Base-by-base conservation (phyloP, 2,888 invertebrate genomes). In the Zootermopsis nevadensis region DNA sequence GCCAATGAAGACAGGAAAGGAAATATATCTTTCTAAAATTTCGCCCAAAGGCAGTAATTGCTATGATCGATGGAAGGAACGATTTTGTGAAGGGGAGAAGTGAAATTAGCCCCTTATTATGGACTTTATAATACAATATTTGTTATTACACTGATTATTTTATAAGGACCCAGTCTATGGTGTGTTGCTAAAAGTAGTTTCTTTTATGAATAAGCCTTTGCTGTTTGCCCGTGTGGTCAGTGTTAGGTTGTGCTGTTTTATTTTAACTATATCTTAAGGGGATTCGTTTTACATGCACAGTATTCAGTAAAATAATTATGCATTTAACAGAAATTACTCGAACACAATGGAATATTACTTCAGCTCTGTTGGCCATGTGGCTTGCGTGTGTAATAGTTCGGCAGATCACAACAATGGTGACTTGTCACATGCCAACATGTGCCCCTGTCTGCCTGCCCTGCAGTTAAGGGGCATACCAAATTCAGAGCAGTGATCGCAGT, bases 41-140 rank as follows among this genome's bases (percentile, higher is more conserved):
- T 72, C 42, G 81, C 72, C 81, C 53, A 66, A 48, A 69, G 72
- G 31, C 31, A 81, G 31, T 31, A 81, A 66, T 72, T 33, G 27
- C 27, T 35, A 77, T 83, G 83, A 83, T 83, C 60, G 83, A 83
- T 77, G 55, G 48, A 55, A 42, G 60, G 77, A 55, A 66, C 42
- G 81, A 69, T 33, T 38, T 79, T 42, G 67, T 83, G 82, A 84
- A 76, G 66, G 82, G 76, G 80, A 55, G 35, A 33, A 80, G 80
- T 72, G 81, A 84, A 84, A 80, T 82, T 33, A n/a, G 80, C 55
- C 27, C n/a, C 55, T 77, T 67, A 77, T 83, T 77, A 83, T 48
- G 19, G 8, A 24, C 35, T 76, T 69, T 77, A 80, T 77, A 74
- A 84, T 79, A 77, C 74, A 82, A 82, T 38, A 55, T 72, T 30